Base-by-base conservation (phyloP, 2,113 vertebrate species). In the Macrotus californicus region DNA sequence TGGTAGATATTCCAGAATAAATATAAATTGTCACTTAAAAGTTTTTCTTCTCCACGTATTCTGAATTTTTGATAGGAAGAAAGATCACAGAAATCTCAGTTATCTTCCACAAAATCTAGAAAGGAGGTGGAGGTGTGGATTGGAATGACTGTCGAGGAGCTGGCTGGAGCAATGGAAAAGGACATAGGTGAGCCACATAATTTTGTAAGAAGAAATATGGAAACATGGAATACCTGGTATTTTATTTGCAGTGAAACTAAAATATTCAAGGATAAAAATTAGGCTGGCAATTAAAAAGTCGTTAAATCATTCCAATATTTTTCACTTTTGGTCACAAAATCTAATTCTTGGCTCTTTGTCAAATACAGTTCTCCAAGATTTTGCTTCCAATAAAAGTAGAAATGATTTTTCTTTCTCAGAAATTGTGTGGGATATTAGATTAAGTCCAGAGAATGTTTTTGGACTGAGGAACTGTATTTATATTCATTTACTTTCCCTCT, bases 131-230 rank as follows among this genome's bases (percentile, higher is more conserved):
- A 97, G 66, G 97, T 95, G 13, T 97, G 97, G 97, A 79, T 96
- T 89, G 97, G 97, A 91, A 97, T 97, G 94, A 97, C 96, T 56
- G 52, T 96, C 46, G 79, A 96, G 67, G 96, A 97, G 14, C 75
- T 97, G 84, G 97, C 97, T 64, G 93, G 18, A 76, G 95, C 93
- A 72, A 96, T 97, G 97, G 83, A 90, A 80, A 97, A 84, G 95
- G 97, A 97, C 59, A 19, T 87, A 91, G 97, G 97, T 97, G 16
- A 94, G 94, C 29, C 67, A 83, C 22, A 80, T 54, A 26, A 59
- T 31, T 86, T 89, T 89, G 50, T 21, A 84, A 72, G 87, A n/a
- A 61, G 82, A 77, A 91, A 31, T 22, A 61, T 70, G 52, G 41
- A n/a, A 84, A 18, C 2, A 1, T 50, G 34, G n/a, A 72, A 29